Conservation (phyloP, 1,140 invertebrate genomes). For the Drosophila hydei region DNA sequence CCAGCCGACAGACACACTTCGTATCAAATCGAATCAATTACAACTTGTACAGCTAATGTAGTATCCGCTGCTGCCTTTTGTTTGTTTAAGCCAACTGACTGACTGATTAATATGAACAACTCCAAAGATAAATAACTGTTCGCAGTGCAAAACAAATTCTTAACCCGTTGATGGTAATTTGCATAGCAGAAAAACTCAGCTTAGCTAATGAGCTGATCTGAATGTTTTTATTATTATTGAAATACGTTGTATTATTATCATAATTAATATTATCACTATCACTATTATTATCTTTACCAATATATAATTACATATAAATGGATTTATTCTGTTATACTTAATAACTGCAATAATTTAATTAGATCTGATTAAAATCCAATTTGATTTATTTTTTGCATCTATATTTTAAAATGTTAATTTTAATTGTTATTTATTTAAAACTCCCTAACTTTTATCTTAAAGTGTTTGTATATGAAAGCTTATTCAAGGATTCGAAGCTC, state of each 20-base stretch:
- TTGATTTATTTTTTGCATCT: background rate
- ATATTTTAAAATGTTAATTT: background rate
- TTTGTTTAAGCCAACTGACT: conserved; percentile 36
- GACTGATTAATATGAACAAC: conserved; percentile 43
- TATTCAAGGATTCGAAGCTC: too few relatives aligned
- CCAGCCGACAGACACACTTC: conserved; percentile 54
- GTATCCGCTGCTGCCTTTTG: conserved; percentile 54
- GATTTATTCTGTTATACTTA: background rate
- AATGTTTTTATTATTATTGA: background rate
- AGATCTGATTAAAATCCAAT: too few relatives aligned
- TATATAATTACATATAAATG: background rate
- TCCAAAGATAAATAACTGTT: conserved; percentile 12
- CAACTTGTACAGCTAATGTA: conserved; percentile 56
- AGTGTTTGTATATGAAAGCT: too few relatives aligned
- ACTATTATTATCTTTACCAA: background rate
- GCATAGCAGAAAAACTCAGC: background rate
- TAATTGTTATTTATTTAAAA: background rate
- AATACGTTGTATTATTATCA: background rate
- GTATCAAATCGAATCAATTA: conserved; percentile 70
- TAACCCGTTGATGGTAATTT: conserved; percentile 24
- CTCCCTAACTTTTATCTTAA: background rate
- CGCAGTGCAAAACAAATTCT: conserved; percentile 6
- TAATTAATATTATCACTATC: background rate
- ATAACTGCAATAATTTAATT: too few relatives aligned
- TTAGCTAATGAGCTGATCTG: too few relatives aligned